phyloP scores from a whole-genome alignment of 2,113 vertebrate species.

The Proteles cristata region DNA sequence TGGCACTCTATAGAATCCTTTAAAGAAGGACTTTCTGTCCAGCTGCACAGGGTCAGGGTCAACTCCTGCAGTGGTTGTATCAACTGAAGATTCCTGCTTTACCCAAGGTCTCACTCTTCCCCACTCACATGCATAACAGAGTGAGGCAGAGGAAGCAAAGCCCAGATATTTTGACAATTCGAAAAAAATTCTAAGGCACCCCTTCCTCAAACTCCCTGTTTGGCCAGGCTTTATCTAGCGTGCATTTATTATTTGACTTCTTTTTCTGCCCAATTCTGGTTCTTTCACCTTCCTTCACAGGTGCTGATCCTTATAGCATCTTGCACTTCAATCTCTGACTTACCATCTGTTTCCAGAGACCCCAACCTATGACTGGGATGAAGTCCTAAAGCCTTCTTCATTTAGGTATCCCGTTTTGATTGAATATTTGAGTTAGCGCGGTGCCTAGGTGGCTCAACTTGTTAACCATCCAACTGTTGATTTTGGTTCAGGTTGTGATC shows the following conservation, averaged over 20 bases:
- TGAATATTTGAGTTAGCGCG: not conserved
- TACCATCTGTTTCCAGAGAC: not conserved
- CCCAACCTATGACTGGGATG: not conserved
- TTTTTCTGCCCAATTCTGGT: not conserved
- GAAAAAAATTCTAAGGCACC: not conserved
- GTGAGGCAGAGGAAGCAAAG: accelerated
- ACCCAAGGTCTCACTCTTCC: not conserved
- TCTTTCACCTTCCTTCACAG: not conserved
- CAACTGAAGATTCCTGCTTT: not conserved
- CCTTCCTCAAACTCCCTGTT: not conserved
- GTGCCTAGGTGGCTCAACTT: no score
- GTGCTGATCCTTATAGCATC: slow-evolving; percentile 10
- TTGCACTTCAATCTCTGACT: not conserved
- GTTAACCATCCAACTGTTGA: no score
- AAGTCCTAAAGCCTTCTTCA: not conserved
- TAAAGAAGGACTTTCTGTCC: not conserved
- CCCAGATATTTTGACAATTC: not conserved
- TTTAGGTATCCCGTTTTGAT: not conserved
- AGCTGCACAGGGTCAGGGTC: not conserved
- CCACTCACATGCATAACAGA: not conserved
- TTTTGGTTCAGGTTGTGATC: no score
- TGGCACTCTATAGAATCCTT: not conserved
- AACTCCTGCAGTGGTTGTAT: not conserved
- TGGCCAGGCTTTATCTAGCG: not conserved
- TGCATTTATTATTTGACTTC: not conserved